Base-by-base conservation (phyloP, 35 echinoderm and acorn worm species). In the Ophiothrix spiculata region DNA sequence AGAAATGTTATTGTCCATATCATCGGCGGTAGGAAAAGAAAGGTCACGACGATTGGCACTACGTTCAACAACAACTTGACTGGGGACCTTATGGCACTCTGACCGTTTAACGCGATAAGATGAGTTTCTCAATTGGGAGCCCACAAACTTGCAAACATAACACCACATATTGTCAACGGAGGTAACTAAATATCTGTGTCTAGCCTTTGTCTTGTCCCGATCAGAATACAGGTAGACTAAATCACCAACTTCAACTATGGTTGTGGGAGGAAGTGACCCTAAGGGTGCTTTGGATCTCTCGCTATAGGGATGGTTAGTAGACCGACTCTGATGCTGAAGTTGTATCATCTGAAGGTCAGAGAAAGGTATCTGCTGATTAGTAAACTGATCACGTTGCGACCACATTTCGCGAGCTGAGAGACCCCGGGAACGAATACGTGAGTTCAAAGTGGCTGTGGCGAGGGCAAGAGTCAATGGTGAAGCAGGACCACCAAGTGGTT, bases 371-470 rank as follows among this genome's bases (percentile, higher is more conserved):
- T 93, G 92, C 11, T 85, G n/a, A 39, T 90, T 77, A 36, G 92
- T 90, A 56, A 93, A 93, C 36, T 93, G 87, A 39, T 93, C 87
- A 29, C 82, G 82, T 46, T 93, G 92, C 13, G 74, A 83, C 81
- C 76, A 86, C 81, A 93, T 90, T 81, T 93, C 76, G 54, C 77
- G 87, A 17, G 92, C 90, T 40, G 87, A 93, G 10, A 93, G 25
- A 49, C 87, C 87, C 11, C 82, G 6, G 25, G 32, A 63, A 35
- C 92, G 87, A 38, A 93, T 84, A 1, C 83, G 41, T 11, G 86
- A 78, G 56, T 86, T 93, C 15, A 93, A 56, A 33, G 37, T 46
- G 14, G 80, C 73, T 15, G 91, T 89, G 45, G 91, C 91, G 1
- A 93, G 28, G 17, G 86, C 13, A 40, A 90, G 82, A 2, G 77